Percentiles rank a stretch among this genome's conserved stretches.
Evolutionary conservation across 2,888 invertebrate genomes (phyloP).

Genomic region (Sminthurinus aureus): DNA sequence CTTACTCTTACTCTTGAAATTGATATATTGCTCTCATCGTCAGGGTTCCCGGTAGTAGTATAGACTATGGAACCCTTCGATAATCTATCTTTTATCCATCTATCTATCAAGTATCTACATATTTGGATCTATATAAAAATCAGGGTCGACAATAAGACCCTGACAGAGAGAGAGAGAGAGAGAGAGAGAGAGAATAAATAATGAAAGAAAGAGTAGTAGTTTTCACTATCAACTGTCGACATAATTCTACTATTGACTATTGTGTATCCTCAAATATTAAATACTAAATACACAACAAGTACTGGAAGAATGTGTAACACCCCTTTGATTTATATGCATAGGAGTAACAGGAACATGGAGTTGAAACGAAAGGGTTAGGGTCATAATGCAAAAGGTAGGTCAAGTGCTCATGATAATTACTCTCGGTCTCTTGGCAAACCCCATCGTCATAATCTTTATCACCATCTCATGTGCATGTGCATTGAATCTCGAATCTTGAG

Average conservation of each 20-base stretch:
- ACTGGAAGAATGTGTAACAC: no score
- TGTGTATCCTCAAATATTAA: no score
- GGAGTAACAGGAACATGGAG: neutral
- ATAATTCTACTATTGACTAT: no score
- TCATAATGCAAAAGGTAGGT: constrained; percentile 34
- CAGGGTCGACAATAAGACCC: neutral
- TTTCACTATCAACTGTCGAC: no score
- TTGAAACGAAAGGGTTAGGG: constrained; percentile 25
- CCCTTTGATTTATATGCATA: neutral
- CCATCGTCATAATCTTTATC: constrained; percentile 9
- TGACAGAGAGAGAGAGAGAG: neutral
- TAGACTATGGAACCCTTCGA: no score
- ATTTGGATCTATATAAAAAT: no score
- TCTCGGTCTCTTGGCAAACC: neutral
- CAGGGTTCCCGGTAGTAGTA: no score
- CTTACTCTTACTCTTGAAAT: neutral
- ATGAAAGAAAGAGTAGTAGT: no score
- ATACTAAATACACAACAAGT: no score
- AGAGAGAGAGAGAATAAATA: neutral
- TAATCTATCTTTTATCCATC: no score
- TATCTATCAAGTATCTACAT: no score
- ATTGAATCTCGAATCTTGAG: neutral
- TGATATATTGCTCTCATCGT: no score
- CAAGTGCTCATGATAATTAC: constrained; percentile 31
- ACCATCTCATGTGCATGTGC: neutral